phyloP scores from a whole-genome alignment of 2,888 invertebrate species.

The Nebria brevicollis region DNA sequence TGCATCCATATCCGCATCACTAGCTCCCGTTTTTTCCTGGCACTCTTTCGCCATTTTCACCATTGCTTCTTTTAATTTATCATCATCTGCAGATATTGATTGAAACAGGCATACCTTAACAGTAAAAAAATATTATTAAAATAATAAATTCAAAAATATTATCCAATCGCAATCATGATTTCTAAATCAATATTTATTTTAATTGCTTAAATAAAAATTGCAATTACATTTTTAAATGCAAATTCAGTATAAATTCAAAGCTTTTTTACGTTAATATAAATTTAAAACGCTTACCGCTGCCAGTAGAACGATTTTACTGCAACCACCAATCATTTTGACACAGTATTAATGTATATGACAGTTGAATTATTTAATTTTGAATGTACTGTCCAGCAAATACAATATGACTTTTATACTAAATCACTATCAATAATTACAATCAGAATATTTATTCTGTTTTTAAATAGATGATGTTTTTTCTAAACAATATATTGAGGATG shows the following conservation, averaged over 20 bases:
- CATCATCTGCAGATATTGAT: background rate
- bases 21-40: slow-evolving; percentile 56
- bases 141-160: too few relatives aligned
- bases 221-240: too few relatives aligned
- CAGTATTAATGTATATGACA: background rate
- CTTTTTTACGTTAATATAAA: background rate
- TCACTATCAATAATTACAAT: slow-evolving; percentile 9
- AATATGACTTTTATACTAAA: background rate
- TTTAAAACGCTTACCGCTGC: slow-evolving; percentile 22
- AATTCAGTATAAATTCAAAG: too few relatives aligned
- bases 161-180: too few relatives aligned
- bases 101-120: slow-evolving; percentile 14
- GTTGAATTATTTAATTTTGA: background rate
- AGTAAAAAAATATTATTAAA: background rate
- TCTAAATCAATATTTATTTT: too few relatives aligned
- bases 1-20: slow-evolving; percentile 55
- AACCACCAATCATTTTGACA: slow-evolving; percentile 3
- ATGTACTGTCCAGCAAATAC: background rate
- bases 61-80: slow-evolving; percentile 51
- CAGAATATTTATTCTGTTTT: background rate
- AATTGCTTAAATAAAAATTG: too few relatives aligned
- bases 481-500: background rate
- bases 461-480: background rate
- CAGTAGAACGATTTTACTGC: slow-evolving; percentile 5
- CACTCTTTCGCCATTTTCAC: slow-evolving; percentile 53